Base-by-base conservation (phyloP, 2,113 vertebrate species). In the Urocolius indicus region DNA sequence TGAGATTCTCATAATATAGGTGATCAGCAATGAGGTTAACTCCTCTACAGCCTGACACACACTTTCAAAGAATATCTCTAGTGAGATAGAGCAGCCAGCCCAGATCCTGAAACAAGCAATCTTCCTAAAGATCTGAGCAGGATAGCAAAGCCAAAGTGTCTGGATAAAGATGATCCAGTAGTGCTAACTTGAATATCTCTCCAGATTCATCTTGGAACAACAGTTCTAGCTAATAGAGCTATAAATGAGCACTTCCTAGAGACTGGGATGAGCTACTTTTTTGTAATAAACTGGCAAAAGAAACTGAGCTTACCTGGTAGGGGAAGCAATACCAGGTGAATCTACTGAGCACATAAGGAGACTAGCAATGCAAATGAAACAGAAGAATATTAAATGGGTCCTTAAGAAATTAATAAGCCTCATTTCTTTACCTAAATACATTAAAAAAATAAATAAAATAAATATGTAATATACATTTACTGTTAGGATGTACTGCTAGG, bases 281-380 rank as follows among this genome's bases (percentile, higher is more conserved):
- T 41, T 52, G 6, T 22, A 34, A 46, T 10, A n/a, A 57, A 2
- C 10, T 62, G 36, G 30, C 19, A 49, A n/a, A 38, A 54, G 66
- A 49, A 79, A 61, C 29, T 14, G 59, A 34, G 10, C 8, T 74
- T 27, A 17, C 5, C 16, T 19, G 18, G 21, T 2, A 78, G 34
- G 43, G 21, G 30, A 73, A 59, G 20, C 24, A 6, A 18, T 23
- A 49, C 14, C 41, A 62, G n/a, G 8, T 89, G 29, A 7, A 91
- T 52, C 6, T 62, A 14, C 0, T 12, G 52, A 54, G 38, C 2
- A 13, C 9, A 5, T 9, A 51, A 34, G 6, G 8, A 3, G 3
- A 46, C 24, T 34, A 45, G 54, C 5, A 3, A 18, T 27, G 4
- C 22, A 46, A 84, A 41, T 63, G 57, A 92, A 89, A 16, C 4